Evolutionary conservation across 1,140 invertebrate genomes (phyloP), one percentile per base, ranked within the genome.

Genomic region (Agraylea sexmaculata): DNA sequence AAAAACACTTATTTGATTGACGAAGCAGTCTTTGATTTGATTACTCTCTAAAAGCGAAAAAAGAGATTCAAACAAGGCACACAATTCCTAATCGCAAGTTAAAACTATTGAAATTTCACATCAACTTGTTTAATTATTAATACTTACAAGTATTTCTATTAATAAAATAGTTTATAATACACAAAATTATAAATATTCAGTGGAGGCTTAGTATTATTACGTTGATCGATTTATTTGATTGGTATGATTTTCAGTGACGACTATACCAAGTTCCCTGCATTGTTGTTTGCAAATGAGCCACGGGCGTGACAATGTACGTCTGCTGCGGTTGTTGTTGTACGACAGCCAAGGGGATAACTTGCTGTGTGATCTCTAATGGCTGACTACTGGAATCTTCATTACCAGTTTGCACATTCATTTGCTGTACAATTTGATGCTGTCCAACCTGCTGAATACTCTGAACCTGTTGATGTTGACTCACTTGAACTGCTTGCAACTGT

Each of bases 341-440:
- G 12, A 75, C 69, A 11, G 73, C 70, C n/a, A 75, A 46, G 0
- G 73, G 71, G 42, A 74, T 74, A 3, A 74, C 71, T 57, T 75
- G 71, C 45, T 74, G 71, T 18, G 70, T 67, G 60, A 73, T 73
- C 51, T 71, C 68, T 20, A 71, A 63, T 27, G 63, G 65, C 42
- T 67, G 64, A 1, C 58, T 60, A 7, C 51, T 56, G 6, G 66
- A 63, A 30, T 66, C 65, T 0, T 66, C 68, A 13, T 60, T 62
- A 6, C 68, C 54, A 1, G 64, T 54, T 43, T 68, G 64, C 39
- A 71, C 62, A 37, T 60, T 60, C 32, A 66, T 61, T 51, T 49
- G 53, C 40, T 47, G 68, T 31, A 67, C 62, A 50, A 68, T 62
- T 48, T 70, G 64, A 53, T 66, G 64, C 44, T 67, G 65, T 42